Evolutionary conservation across 2,888 invertebrate species (phyloP).

Genomic region (Stomorhina lunata): DNA sequence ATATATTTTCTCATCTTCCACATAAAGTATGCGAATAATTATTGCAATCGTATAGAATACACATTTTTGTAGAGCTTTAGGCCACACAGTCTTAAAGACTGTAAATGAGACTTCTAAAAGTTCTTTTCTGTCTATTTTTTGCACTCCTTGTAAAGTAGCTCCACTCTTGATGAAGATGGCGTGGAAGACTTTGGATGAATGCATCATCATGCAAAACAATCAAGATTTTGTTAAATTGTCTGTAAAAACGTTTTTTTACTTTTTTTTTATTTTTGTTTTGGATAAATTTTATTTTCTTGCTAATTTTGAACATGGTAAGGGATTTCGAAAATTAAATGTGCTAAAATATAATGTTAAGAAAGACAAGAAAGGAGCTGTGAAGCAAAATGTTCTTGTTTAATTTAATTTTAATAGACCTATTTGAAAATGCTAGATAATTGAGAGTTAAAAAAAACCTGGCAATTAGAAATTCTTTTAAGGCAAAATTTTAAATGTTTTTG

Average conservation of each 20-base stretch:
- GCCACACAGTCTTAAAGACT: conserved; percentile 33
- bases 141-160: neutral
- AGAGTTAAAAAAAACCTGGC: neutral
- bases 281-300: conserved; percentile 17
- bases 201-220: conserved; percentile 58
- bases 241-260: conserved; percentile 55
- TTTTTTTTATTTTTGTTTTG: neutral
- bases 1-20: too few relatives aligned
- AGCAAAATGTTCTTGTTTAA: neutral
- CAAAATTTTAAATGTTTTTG: neutral
- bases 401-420: conserved; percentile 28
- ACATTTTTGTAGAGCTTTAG: conserved; percentile 31
- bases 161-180: conserved; percentile 13
- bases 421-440: conserved; percentile 6
- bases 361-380: neutral
- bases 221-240: conserved; percentile 67
- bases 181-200: conserved; percentile 28
- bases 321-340: conserved; percentile 46
- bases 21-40: conserved; percentile 59
- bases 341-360: neutral
- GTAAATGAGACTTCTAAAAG: neutral
- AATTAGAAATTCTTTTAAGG: neutral
- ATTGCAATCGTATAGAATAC: conserved; percentile 3
- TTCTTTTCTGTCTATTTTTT: conserved; percentile 10
- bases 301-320: conserved; percentile 58